Conservation (phyloP, 2,113 vertebrate species). For the Otis tarda region DNA sequence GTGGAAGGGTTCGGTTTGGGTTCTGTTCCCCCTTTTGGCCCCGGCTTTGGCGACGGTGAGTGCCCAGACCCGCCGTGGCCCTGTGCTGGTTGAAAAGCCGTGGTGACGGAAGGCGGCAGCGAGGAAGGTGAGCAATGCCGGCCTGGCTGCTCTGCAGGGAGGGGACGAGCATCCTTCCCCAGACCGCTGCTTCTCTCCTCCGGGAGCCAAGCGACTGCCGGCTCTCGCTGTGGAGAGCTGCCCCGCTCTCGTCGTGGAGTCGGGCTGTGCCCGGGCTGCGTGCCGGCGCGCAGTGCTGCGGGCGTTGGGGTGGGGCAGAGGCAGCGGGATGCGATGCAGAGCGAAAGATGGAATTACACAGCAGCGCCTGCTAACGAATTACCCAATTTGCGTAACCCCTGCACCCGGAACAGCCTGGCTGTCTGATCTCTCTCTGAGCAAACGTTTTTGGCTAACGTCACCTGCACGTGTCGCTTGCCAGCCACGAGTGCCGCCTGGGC, state of each 20-base stretch:
- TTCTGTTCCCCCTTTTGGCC: background rate
- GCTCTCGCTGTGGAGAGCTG: background rate
- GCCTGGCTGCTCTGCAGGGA: background rate
- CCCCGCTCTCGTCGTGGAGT: background rate
- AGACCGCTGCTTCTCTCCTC: too few species aligned
- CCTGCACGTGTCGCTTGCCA: constrained; percentile 40
- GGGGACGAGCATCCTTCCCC: background rate
- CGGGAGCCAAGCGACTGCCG: fast-evolving
- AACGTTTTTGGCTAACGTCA: constrained; percentile 59
- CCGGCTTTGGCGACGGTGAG: background rate
- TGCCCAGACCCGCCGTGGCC: background rate
- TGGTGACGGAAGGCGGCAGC: fast-evolving
- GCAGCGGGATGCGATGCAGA: background rate
- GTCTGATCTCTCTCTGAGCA: constrained; percentile 27
- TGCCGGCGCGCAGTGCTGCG: background rate
- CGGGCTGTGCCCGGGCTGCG: background rate
- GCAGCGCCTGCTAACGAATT: background rate
- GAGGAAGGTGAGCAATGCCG: fast-evolving
- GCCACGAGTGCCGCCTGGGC: constrained; percentile 66
- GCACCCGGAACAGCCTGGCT: constrained; percentile 2
- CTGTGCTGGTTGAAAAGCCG: background rate
- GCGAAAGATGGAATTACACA: background rate
- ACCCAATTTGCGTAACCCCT: constrained; percentile 8
- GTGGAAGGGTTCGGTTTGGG: background rate
- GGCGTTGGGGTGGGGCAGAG: background rate